phyloP scores from a whole-genome alignment of 2,113 vertebrate genomes.

The Tricholaema leucomelas region DNA sequence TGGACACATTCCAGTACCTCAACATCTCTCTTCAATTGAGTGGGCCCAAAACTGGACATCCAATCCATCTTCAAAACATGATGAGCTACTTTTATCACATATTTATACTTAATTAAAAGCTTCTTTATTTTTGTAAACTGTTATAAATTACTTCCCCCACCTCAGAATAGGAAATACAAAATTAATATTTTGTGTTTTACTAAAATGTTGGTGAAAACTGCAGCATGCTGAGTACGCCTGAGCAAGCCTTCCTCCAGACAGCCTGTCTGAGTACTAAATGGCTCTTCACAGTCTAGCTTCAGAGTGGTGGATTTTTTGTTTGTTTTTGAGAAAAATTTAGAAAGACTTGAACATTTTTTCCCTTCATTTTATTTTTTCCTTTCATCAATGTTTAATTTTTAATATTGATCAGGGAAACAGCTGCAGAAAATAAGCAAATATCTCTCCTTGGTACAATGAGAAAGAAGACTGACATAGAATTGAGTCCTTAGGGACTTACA shows the following conservation, averaged over 20 bases:
- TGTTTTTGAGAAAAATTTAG: not conserved
- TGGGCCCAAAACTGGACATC: too few species aligned
- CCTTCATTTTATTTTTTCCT: not conserved
- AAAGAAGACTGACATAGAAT: not conserved
- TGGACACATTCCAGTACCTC: too few species aligned
- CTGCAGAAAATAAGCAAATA: not conserved
- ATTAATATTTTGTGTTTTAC: not conserved
- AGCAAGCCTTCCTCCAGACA: not conserved
- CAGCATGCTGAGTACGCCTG: not conserved
- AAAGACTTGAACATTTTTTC: not conserved
- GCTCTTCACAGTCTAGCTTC: not conserved
- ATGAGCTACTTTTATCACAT: not conserved
- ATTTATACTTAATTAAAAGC: not conserved
- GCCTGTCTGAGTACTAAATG: not conserved
- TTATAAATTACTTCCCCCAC: not conserved
- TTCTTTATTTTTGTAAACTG: not conserved
- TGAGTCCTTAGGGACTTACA: not conserved
- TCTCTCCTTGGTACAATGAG: not conserved
- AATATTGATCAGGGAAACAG: not conserved
- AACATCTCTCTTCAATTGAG: too few species aligned
- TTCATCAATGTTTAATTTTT: not conserved
- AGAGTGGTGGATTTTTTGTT: not conserved
- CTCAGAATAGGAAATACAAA: not conserved
- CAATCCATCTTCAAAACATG: not conserved
- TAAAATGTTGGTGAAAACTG: not conserved